Base-by-base conservation (phyloP, 2,888 invertebrate species). In the Drosophila macrospina region DNA sequence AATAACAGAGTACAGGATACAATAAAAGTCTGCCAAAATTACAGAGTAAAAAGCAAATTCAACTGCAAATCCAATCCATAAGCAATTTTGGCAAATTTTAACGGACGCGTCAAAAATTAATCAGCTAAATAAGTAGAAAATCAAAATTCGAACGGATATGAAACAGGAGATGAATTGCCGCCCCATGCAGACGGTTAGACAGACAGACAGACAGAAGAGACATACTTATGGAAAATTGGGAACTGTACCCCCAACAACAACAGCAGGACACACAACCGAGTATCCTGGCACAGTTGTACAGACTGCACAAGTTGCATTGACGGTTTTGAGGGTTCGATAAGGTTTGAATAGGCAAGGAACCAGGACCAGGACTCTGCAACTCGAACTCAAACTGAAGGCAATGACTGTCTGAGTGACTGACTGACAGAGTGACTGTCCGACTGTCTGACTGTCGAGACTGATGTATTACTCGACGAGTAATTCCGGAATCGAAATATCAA, bases 91-190 rank as follows among this genome's bases (percentile, higher is more conserved):
- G 39, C n/a, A 42, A 50, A 39, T 32, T 45, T 32, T 15, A 39
- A 39, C 52, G 45, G 55, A 65, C 66, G 72, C 72, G 77, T 37
- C 55, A 65, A 44, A 78, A 78, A 65, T 67, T 61, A 78, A 77
- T 77, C 76, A 67, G 60, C 34, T 28, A 60, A 75, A 70, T 50
- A 36, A 67, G 62, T 48, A 16, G 66, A 63, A 78, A 70, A 59
- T 45, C 52, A 39, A 62, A 72, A 63, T 61, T 36, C 45, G 37
- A 57, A 45, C 86, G 88, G 88, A 86, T 82, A 86, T 88, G 74
- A 79, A 64, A 77, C 88, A 88, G 83, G 86, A 83, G 83, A 83
- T 83, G 88, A 70, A 68, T 71, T 69, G 79, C 60, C 86, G 83
- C 54, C 74, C 60, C 48, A 50, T 16, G 13, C 8, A 34, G 20